A percentile compares a stretch with the other conserved stretches of the same genome.
These are phyloP conservation scores for Melanotaenia boesemani DNA, from an alignment of 2,797 vertebrate species.

Conservation along the genomic window DNA sequence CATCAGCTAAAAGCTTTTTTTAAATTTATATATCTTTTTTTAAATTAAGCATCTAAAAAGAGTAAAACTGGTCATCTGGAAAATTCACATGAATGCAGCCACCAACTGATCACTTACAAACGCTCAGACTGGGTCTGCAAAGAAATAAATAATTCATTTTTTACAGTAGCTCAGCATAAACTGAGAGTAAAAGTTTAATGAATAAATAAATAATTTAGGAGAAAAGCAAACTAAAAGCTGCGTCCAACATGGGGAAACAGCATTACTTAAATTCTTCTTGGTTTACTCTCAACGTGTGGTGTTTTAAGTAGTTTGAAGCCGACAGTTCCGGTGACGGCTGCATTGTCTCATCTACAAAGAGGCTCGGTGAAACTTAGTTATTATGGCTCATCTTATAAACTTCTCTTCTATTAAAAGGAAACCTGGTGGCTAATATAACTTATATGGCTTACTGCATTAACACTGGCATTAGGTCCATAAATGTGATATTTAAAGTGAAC, in stretches of 20 bases:
- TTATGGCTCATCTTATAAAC: not conserved
- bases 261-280: slow-evolving; percentile 31
- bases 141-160: slow-evolving; percentile 34
- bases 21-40: not conserved
- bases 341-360: slow-evolving; percentile 29
- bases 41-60: not conserved
- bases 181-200: slow-evolving; percentile 47
- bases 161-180: slow-evolving; percentile 44
- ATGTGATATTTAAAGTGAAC: not conserved
- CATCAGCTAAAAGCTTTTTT: not conserved
- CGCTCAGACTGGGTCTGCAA: not conserved
- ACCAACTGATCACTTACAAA: slow-evolving; percentile 7
- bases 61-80: slow-evolving; percentile 4
- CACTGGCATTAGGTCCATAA: not conserved
- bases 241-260: slow-evolving; percentile 22
- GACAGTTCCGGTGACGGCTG: slow-evolving; percentile 34
- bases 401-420: not conserved
- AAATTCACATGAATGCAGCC: not conserved
- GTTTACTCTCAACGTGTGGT: slow-evolving; percentile 13
- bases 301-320: not conserved
- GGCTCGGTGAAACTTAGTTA: slow-evolving; percentile 15
- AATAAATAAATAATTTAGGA: slow-evolving; percentile 52
- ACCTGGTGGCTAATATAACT: not conserved
- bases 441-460: not conserved
- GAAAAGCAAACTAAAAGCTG: slow-evolving; percentile 44